Conservation (phyloP, 2,888 invertebrate genomes). For the Drosophila kokeensis region DNA sequence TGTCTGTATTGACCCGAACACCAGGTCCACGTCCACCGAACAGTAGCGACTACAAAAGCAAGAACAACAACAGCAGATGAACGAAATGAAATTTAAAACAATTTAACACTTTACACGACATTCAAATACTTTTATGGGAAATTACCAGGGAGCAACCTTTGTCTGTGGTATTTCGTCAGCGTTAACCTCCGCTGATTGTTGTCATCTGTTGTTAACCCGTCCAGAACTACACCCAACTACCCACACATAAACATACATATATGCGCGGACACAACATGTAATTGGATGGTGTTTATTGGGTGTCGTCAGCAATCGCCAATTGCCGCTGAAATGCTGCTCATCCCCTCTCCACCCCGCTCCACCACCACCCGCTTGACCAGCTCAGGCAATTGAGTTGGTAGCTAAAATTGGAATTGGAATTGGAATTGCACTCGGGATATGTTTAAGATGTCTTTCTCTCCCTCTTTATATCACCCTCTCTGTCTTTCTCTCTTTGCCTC, state of each 20-base stretch:
- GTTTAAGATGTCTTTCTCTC: conserved; percentile 16
- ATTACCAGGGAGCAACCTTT: conserved; percentile 57
- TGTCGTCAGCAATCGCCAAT: conserved; percentile 77
- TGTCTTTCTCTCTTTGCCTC: not conserved
- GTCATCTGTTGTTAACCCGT: conserved; percentile 34
- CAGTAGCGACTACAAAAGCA: conserved; percentile 16
- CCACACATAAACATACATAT: conserved; percentile 21
- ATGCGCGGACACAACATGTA: conserved; percentile 44
- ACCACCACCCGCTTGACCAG: conserved; percentile 23
- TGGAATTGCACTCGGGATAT: conserved; percentile 21
- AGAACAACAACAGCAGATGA: conserved; percentile 12
- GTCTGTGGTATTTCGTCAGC: conserved; percentile 65
- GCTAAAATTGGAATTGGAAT: conserved; percentile 41
- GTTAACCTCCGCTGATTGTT: conserved; percentile 61
- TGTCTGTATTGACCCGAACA: conserved; percentile 53
- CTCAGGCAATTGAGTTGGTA: conserved; percentile 52
- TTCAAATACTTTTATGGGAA: conserved; percentile 79
- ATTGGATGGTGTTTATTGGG: conserved; percentile 76
- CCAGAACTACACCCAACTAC: conserved; percentile 37
- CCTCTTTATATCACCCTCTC: not conserved
- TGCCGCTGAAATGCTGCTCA: conserved; percentile 51
- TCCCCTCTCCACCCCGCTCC: not conserved
- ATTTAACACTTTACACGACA: conserved; percentile 81
- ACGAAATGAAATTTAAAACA: conserved; percentile 67
- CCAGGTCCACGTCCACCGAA: conserved; percentile 9